A percentile compares a stretch with the other conserved stretches of the same genome.
These are phyloP conservation scores for Dryoscopus gambensis DNA, from an alignment of 2,113 vertebrate genomes.

Conservation along the genomic window DNA sequence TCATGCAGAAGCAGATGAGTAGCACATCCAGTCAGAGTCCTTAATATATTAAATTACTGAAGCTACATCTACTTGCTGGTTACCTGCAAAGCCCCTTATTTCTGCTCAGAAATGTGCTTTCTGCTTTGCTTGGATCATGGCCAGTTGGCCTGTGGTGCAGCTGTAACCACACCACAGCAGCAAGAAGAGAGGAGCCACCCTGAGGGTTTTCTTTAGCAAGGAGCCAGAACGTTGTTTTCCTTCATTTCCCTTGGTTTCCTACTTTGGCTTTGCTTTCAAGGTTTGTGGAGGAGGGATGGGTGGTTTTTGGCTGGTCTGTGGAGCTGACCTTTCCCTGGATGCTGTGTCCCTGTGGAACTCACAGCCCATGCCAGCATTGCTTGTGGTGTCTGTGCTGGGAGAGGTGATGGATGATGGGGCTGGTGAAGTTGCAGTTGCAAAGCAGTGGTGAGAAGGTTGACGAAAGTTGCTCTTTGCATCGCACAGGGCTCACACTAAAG, in stretches of 20 bases:
- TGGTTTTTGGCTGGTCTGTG: neutral
- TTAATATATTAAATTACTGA: neutral
- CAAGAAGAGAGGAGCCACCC: neutral
- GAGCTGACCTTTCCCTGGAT: neutral
- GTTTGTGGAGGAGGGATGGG: neutral
- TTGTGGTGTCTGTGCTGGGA: neutral
- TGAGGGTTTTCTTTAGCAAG: constrained; percentile 36
- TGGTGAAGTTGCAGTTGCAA: neutral
- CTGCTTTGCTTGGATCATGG: neutral
- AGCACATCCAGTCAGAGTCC: neutral
- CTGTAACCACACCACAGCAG: neutral
- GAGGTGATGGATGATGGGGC: neutral
- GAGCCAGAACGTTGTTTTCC: neutral
- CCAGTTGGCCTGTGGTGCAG: neutral
- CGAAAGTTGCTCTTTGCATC: neutral
- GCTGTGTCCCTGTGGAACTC: neutral
- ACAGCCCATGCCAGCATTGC: accelerated
- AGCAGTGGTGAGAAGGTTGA: neutral
- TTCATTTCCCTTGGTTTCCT: neutral
- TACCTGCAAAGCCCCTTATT: neutral
- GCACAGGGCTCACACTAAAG: accelerated
- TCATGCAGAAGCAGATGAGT: neutral
- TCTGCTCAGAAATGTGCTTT: constrained; percentile 3
- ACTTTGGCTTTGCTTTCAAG: neutral
- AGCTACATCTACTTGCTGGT: neutral